These are phyloP conservation scores for Hesperophylax magnus DNA, from an alignment of 1,140 invertebrate genomes.

Conservation along the genomic window DNA sequence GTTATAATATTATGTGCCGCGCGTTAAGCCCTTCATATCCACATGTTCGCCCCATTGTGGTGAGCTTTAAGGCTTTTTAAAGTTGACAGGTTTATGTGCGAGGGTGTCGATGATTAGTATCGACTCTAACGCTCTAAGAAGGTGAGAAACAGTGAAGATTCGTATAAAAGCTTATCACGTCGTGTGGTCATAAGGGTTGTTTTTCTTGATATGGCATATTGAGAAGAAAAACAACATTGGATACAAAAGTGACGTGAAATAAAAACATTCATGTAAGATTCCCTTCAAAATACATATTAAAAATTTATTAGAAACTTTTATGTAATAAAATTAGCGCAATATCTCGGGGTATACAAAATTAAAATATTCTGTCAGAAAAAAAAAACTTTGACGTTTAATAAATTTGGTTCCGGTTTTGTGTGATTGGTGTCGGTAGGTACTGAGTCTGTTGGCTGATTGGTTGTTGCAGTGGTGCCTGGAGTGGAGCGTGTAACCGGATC, in stretches of 20 bases:
- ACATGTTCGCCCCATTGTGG: slow-evolving; percentile 33
- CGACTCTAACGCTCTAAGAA: slow-evolving; percentile 2
- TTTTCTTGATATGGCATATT: not conserved
- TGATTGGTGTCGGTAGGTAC: slow-evolving; percentile 18
- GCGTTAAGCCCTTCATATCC: slow-evolving; percentile 21
- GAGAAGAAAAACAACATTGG: not conserved
- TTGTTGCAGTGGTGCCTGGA: not conserved
- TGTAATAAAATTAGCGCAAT: too few species aligned
- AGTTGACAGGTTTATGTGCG: slow-evolving; percentile 34
- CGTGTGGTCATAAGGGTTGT: slow-evolving; percentile 25
- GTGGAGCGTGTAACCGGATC: slow-evolving; percentile 28
- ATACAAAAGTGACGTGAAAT: too few species aligned
- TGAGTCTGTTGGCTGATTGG: not conserved
- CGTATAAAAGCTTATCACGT: slow-evolving; percentile 11
- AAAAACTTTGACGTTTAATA: too few species aligned
- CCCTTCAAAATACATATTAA: too few species aligned
- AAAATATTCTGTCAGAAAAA: too few species aligned
- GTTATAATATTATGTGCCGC: slow-evolving; percentile 36
- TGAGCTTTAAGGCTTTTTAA: slow-evolving; percentile 31
- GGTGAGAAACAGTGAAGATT: slow-evolving; percentile 14
- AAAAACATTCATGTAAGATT: too few species aligned
- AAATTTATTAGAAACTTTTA: too few species aligned
- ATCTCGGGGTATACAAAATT: too few species aligned
- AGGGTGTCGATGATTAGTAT: slow-evolving; percentile 25
- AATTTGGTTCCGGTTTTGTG: not conserved